Base-by-base conservation (phyloP, 2,797 vertebrate genomes). In the Sebastes wilsoni region DNA sequence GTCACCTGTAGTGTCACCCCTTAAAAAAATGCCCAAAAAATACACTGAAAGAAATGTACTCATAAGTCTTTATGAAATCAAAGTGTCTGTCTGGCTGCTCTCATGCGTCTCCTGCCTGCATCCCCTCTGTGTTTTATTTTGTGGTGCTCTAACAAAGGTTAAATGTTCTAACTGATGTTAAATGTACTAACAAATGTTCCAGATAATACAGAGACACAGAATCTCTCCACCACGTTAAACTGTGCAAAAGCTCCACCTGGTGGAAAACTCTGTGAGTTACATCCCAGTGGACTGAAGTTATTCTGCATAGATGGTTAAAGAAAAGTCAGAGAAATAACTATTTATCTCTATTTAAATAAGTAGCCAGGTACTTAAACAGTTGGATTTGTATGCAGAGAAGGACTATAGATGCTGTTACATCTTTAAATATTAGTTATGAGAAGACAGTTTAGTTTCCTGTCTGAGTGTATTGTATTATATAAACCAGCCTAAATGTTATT, bases 71-170 rank as follows among this genome's bases (percentile, higher is more conserved):
- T 11, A 20, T 36, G 5, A 28, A 20, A 38, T 54, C 6, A 5
- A 10, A 38, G 8, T 11, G 1, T 4, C 28, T 49, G 11, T 84
- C 85, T 86, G 80, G 88, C 90, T 92, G 90, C 87, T 90, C 52
- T 80, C 83, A 46, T 75, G 22, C 5, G 6, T 74, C 42, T 81
- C 16, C 72, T 14, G 0, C 66, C 67, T 84, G 23, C 60, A 2
- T 32, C 30, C 5, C 7, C 46, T 42, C n/a, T 49, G 55, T 86
- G 36, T 68, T 58, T 71, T 60, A 2, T 49, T 55, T 10, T 66
- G 25, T 82, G 36, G 2, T 55, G 23, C 4, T 27, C 30, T 74
- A 55, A 80, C 55, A 49, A 56, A 59, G 32, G 32, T 79, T 62
- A 71, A 58, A 78, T 32, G 8, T 55, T 62, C 10, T 60, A 1